Base-by-base conservation (phyloP, 2,113 vertebrate genomes). In the Etheostoma cragini region DNA sequence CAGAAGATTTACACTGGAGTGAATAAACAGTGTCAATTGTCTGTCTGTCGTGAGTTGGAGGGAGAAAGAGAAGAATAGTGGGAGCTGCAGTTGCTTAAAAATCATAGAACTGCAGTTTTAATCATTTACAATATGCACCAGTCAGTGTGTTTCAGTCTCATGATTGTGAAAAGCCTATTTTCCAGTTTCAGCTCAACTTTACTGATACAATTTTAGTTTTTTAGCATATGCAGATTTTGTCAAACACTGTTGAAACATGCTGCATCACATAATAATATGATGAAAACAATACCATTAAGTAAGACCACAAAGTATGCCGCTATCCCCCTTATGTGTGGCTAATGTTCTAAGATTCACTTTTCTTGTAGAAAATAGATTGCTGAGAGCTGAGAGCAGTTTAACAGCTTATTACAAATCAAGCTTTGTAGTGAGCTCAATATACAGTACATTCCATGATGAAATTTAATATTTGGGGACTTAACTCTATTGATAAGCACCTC, bases 281-380 rank as follows among this genome's bases (percentile, higher is more conserved):
- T 70, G 30, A 74, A 71, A 71, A 63, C 16, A 73, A 61, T 21
- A 50, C 7, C 4, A 35, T 54, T 13, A 65, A 63, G n/a, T 54
- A 47, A 38, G 10, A 52, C 42, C n/a, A 74, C 26, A 54, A 38
- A 70, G 17, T 62, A 58, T 45, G 35, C 22, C 21, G 11, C 24
- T 47, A 6, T 75, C 61, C n/a, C 14, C 8, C 21, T 63, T 46
- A 33, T 80, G 68, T 88, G 81, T 78, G 80, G 78, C 50, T 58
- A 78, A 81, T 78, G 49, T 49, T 72, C 47, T 80, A 66, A 62
- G 60, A 72, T 49, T 14, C 47, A 60, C 47, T 85, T 68, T 49
- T 61, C 62, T 76, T 76, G 30, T 52, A 60, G 42, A 60, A 76
- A 74, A 83, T 61, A 30, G 8, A 79, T 24, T 67, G 26, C 63